Base-by-base conservation (phyloP, 2,797 vertebrate genomes). In the Sphaeramia orbicularis region DNA sequence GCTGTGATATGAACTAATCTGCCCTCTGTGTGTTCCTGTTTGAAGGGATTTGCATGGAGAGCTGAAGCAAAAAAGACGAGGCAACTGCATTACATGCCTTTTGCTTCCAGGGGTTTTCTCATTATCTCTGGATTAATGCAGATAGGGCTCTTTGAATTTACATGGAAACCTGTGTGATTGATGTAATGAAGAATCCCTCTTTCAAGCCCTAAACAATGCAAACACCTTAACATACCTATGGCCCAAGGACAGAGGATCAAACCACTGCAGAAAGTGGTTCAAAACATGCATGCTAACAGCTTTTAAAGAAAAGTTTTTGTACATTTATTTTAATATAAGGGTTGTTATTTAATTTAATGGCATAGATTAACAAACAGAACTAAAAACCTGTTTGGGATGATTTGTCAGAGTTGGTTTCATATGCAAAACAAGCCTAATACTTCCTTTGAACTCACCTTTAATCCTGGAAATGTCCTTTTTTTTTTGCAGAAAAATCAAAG, bases 111-210 rank as follows among this genome's bases (percentile, higher is more conserved):
- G 75, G 76, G 70, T 65, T 75, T 78, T 85, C 76, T 86, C 87
- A 83, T 91, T 85, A 88, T 90, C 80, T 76, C 24, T 14, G 86
- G 86, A 91, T 92, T 91, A 91, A 85, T 60, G 71, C 70, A 76
- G 74, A 76, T 71, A 75, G 71, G 16, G 72, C 63, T 65, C 84
- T 88, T 90, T 89, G 80, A 90, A 88, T 87, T 87, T 83, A 79
- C 73, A 81, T 51, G 40, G 55, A 59, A 57, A 80, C 38, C 27
- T 43, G 44, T 2, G 74, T 59, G 81, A 80, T 44, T 84, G 81
- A 79, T 74, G 1, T 7, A 32, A 41, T 65, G 37, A 56, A 66
- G 41, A 68, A 50, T 43, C 63, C 52, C 51, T 54, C 59, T 74
- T 76, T 77, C 65, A 69, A 57, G 65, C 64, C 32, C 49, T 4